A percentile compares a stretch with the other conserved stretches of the same genome.
phyloP scores from a whole-genome alignment of 2,797 vertebrate species.

The Masticophis lateralis region DNA sequence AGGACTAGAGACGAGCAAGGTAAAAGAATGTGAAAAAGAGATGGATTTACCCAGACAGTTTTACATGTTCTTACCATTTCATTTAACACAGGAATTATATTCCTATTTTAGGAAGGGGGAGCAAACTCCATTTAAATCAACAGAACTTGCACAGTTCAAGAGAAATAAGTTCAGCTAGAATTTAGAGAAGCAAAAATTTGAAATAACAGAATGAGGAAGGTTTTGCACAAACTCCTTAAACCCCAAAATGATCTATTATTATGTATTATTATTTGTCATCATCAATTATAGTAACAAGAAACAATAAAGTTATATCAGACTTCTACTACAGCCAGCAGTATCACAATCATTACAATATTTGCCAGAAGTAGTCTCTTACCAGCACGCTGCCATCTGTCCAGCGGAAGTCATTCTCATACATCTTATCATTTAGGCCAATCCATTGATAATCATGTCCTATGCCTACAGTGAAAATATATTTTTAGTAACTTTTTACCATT shows the following conservation, averaged over 20 bases:
- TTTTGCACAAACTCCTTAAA: background rate
- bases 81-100: background rate
- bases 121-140: background rate
- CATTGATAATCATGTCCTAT: conserved; percentile 97
- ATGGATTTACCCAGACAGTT: background rate
- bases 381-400: conserved; percentile 90
- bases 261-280: background rate
- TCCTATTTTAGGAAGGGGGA: background rate
- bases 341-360: conserved; percentile 40
- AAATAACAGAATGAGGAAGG: background rate
- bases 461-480: conserved; percentile 72
- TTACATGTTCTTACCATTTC: background rate
- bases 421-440: conserved; percentile 98
- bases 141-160: background rate
- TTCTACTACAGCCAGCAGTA: conserved; percentile 13
- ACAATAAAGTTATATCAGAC: background rate
- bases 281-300: background rate
- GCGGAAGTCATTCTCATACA: conserved; percentile 96
- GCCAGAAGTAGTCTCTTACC: conserved; percentile 77
- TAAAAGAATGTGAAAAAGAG: background rate
- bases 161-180: background rate
- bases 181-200: background rate
- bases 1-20: background rate
- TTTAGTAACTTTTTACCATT: conserved; percentile 53
- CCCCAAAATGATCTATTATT: background rate